Evolutionary conservation across 1,140 invertebrate genomes (phyloP).

Genomic region (Himalopsyche phryganea): DNA sequence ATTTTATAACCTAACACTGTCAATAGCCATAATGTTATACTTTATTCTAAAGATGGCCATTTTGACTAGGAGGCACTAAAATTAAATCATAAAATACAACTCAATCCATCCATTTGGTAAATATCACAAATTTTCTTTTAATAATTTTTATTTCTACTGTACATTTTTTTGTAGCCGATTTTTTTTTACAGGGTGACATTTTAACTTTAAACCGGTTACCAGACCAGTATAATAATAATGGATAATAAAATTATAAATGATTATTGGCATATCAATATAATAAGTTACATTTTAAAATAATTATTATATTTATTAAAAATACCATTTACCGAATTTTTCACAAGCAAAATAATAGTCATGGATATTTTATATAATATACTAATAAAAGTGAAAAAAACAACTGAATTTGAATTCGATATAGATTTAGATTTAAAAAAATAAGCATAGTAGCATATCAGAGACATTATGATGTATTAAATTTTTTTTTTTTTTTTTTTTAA

Average conservation of each 20-base stretch:
- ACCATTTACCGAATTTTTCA: no score
- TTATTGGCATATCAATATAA: no score
- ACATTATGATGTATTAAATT: no score
- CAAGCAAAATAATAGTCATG: no score
- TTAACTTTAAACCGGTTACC: background rate
- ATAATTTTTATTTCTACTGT: background rate
- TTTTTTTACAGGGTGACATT: background rate
- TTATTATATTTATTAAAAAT: no score
- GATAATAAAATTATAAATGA: background rate
- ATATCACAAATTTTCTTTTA: constrained; percentile 28
- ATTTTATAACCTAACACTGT: constrained; percentile 29
- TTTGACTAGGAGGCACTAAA: constrained; percentile 35
- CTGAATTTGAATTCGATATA: no score
- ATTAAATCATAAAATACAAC: constrained; percentile 25
- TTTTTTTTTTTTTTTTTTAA: no score
- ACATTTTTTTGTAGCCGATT: background rate
- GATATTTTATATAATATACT: no score
- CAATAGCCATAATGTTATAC: constrained; percentile 26
- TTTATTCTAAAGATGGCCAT: constrained; percentile 25
- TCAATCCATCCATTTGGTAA: constrained; percentile 28
- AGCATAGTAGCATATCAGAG: no score
- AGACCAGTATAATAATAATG: background rate
- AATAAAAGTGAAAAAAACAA: no score
- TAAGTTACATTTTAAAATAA: no score
- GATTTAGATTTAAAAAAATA: no score